A percentile compares a stretch with the other conserved stretches of the same genome.
Conservation (phyloP, 2,888 invertebrate genomes). For the Listrodromus nycthemerus region DNA sequence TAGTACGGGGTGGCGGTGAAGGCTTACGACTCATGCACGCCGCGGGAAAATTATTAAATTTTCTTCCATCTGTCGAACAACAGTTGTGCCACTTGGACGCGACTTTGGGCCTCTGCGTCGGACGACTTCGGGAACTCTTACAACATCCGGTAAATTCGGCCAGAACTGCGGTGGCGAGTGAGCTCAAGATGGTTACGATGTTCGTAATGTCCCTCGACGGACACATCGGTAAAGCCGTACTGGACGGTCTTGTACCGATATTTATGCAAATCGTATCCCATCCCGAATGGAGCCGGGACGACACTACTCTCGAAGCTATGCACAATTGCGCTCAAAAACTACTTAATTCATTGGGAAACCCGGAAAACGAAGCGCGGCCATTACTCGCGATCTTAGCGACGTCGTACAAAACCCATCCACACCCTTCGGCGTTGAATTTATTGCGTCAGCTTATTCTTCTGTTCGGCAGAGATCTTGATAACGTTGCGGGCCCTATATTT, state of each 20-base stretch:
- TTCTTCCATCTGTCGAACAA: slow-evolving; percentile 87
- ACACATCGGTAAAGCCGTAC: slow-evolving; percentile 83
- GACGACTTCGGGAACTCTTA: slow-evolving; percentile 87
- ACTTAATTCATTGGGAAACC: slow-evolving; percentile 78
- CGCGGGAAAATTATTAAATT: slow-evolving; percentile 90
- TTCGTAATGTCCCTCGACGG: slow-evolving; percentile 88
- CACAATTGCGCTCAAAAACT: slow-evolving; percentile 78
- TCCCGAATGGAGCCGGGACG: slow-evolving; percentile 87
- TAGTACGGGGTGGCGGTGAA: slow-evolving; percentile 88
- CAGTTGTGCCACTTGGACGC: slow-evolving; percentile 90
- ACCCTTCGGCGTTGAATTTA: slow-evolving; percentile 82
- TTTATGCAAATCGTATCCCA: slow-evolving; percentile 86
- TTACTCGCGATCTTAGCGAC: slow-evolving; percentile 75
- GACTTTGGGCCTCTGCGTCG: slow-evolving; percentile 89
- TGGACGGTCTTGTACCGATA: slow-evolving; percentile 85
- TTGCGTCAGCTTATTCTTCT: slow-evolving; percentile 84
- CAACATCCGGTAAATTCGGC: slow-evolving; percentile 72
- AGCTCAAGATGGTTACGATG: slow-evolving; percentile 89
- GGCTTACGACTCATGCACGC: slow-evolving; percentile 91
- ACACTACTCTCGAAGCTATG: slow-evolving; percentile 88
- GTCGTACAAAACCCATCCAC: slow-evolving; percentile 84
- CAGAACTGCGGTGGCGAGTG: slow-evolving; percentile 85
- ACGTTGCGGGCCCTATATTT: slow-evolving; percentile 75
- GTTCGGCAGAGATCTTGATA: slow-evolving; percentile 83
- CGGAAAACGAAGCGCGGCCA: slow-evolving; percentile 77